These are phyloP conservation scores for Gnathonemus longibarbis DNA, from an alignment of 2,113 vertebrate genomes.

Conservation along the genomic window DNA sequence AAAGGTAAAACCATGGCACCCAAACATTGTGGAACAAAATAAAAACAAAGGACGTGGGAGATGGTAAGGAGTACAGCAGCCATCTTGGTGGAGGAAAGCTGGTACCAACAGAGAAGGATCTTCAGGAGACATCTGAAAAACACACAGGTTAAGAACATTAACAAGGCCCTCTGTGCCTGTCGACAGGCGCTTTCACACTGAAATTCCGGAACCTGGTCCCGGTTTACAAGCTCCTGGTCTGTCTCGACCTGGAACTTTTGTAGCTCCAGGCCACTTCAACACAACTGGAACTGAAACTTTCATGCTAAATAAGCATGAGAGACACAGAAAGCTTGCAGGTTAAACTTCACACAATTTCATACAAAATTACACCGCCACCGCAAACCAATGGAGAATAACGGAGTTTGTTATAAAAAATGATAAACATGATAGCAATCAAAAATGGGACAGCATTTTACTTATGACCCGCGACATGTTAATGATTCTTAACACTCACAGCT, in stretches of 20 bases:
- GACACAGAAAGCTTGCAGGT: neutral
- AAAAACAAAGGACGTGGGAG: constrained; percentile 46
- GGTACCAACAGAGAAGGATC: constrained; percentile 52
- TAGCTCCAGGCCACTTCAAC: neutral
- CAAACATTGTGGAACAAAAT: constrained; percentile 55
- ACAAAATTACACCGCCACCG: neutral
- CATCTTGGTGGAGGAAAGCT: constrained; percentile 64
- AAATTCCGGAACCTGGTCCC: neutral
- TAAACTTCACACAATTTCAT: neutral
- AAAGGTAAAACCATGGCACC: constrained; percentile 72
- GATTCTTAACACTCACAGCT: constrained; percentile 67
- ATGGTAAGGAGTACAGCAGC: constrained; percentile 61
- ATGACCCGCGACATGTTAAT: neutral
- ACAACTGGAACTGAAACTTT: neutral
- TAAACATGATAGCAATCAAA: neutral
- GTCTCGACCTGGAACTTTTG: neutral
- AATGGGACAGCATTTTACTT: neutral
- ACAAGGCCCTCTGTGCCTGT: neutral
- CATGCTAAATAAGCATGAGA: neutral
- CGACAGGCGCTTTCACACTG: neutral
- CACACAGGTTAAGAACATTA: neutral
- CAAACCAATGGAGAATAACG: neutral
- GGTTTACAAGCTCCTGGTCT: neutral
- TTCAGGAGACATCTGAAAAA: constrained; percentile 85
- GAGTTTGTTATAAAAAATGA: neutral